phyloP scores from a whole-genome alignment of 2,888 invertebrate species.

The Drosophila pseudotakahashii region DNA sequence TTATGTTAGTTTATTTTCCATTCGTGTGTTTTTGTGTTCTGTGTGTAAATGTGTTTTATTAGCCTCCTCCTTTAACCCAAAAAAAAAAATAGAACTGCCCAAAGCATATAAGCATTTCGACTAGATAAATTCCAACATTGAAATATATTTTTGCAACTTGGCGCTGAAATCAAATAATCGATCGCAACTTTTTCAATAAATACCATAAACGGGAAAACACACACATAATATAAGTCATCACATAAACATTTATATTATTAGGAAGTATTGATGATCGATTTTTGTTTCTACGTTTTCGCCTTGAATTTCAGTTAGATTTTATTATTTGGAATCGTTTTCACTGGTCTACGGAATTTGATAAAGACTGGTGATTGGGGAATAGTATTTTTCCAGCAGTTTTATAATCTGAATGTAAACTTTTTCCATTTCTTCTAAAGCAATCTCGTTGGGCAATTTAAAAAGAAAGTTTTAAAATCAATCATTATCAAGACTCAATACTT shows the following conservation, averaged over 20 bases:
- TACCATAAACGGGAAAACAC: slow-evolving; percentile 44
- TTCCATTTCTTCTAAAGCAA: not conserved
- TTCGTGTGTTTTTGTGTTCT: slow-evolving; percentile 24
- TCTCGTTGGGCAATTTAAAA: too few species aligned
- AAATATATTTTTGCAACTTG: slow-evolving; percentile 78
- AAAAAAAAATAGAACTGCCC: slow-evolving; percentile 6
- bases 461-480: too few species aligned
- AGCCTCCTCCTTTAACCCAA: slow-evolving; percentile 7
- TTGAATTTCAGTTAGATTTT: slow-evolving; percentile 19
- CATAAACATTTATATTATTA: slow-evolving; percentile 26
- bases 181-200: slow-evolving; percentile 44
- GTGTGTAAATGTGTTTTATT: slow-evolving; percentile 40
- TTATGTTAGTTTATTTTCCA: slow-evolving; percentile 43
- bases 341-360: slow-evolving; percentile 10
- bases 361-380: slow-evolving; percentile 2
- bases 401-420: not conserved
- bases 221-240: slow-evolving; percentile 53
- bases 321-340: slow-evolving; percentile 25
- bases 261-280: slow-evolving; percentile 17
- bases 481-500: too few species aligned
- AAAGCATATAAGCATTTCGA: slow-evolving; percentile 40
- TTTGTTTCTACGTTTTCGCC: slow-evolving; percentile 20
- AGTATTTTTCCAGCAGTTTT: not conserved
- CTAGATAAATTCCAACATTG: slow-evolving; percentile 59
- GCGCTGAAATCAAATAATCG: slow-evolving; percentile 82